Percentiles rank a stretch among this genome's conserved stretches.
Conservation (phyloP, 2,113 vertebrate genomes). For the Scolopax mira region DNA sequence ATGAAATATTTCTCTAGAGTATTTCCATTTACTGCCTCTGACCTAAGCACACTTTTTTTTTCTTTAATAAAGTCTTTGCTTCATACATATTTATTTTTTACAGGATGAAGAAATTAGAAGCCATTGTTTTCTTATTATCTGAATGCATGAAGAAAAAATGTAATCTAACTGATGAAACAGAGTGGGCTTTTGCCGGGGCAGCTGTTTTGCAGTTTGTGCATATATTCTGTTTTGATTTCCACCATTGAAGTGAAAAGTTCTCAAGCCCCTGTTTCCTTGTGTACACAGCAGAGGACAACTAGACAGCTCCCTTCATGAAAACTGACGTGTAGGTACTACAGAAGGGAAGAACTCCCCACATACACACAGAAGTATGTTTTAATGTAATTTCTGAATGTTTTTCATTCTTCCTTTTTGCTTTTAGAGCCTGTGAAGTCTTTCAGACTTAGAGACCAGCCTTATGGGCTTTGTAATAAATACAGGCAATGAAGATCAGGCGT, state of each 20-base stretch:
- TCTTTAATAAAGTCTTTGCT: background rate
- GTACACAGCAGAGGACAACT: background rate
- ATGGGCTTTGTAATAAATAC: background rate
- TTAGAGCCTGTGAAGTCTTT: background rate
- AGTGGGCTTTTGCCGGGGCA: background rate
- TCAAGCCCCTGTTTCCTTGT: background rate
- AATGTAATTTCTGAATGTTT: background rate
- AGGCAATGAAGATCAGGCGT: background rate
- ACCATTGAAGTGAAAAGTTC: background rate
- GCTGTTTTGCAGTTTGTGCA: background rate
- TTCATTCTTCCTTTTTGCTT: background rate
- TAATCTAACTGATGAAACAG: background rate
- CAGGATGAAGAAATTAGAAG: background rate
- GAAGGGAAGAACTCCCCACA: background rate
- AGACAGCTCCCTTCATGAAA: background rate
- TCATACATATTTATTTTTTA: background rate
- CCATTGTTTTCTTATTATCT: background rate
- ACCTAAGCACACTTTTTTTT: background rate
- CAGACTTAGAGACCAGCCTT: background rate
- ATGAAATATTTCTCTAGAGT: background rate
- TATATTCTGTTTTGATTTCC: background rate
- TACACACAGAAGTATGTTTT: background rate
- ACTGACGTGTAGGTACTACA: background rate
- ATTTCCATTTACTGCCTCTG: background rate
- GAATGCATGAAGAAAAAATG: background rate